Base-by-base conservation (phyloP, 2,797 vertebrate species). In the Parauchenoglanis ngamensis region DNA sequence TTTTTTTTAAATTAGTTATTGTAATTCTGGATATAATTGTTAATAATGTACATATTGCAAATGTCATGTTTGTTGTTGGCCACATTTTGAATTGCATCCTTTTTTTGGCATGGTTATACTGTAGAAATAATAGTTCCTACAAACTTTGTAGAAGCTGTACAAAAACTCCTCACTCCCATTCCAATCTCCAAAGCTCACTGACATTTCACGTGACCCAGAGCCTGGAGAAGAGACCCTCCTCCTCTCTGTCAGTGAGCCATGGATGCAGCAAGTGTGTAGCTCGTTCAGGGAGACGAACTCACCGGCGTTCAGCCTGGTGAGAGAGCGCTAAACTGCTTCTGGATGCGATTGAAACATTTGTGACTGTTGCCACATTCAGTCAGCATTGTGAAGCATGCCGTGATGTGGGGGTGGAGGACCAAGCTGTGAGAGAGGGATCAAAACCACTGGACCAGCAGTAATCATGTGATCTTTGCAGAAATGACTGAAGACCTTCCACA, bases 31-130 rank as follows among this genome's bases (percentile, higher is more conserved):
- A 61, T 90, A 83, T 67, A 90, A 90, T 86, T 91, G 90, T 95
- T 90, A 85, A 89, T 85, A 91, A 93, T 84, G 73, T 83, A 84
- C n/a, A 84, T 77, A 70, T 93, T 87, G 92, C 92, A 93, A 93
- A 92, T 92, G 52, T 85, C 70, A 44, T 92, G 35, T 88, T 88
- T 92, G 89, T 92, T 91, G 88, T 93, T 91, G 90, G 88, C 92
- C 93, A 92, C 77, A 56, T 76, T 88, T 88, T 82, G 31, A 83
- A 57, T 81, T 19, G 86, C 91, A 56, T 92, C 92, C 88, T 86
- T 44, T 80, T 73, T 88, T 90, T 67, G 86, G 79, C 84, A 88
- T 86, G 57, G 82, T 63, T 82, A 77, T 75, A 49, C 6, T 84
- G 44, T 57, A 61, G 8, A 83, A 61, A 83, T 46, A 31, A 7